Evolutionary conservation across 37 sponge, comb jelly and placozoan species (phyloP), one percentile per base, ranked within the genome.

Genomic region (Halichondria panicea): DNA sequence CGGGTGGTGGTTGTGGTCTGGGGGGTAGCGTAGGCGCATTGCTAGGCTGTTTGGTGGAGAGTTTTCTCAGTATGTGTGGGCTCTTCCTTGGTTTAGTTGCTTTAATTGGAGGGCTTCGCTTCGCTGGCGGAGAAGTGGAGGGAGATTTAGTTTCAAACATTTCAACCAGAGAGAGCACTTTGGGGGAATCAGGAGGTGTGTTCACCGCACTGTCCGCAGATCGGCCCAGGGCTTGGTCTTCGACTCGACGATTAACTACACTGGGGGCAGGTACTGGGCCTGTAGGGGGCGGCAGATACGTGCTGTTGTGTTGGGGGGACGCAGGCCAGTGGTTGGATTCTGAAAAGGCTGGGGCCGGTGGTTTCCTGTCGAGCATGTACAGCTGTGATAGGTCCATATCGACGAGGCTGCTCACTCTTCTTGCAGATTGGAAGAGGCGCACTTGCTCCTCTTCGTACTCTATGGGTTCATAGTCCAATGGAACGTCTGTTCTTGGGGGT

Each of bases 101-200:
- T 11, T 4, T 28, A 22, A 42, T 66, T 11, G 13, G 7, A 3
- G 43, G 9, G 22, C 1, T 4, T 27, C 43, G 43, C 3, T 21
- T 24, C 33, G 11, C 11, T 13, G 35, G 35, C 4, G 71, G 71
- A 15, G 71, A 70, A 22, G 53, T 25, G 37, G 1, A n/a, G 41
- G 59, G 73, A 15, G 73, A 72, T 56, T 72, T 72, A 3, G 73
- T 1, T 40, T 77, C 77, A 77, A 77, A 77, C 66, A 66, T 63
- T 13, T 77, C 40, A n/a, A 77, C 46, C 25, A 77, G 53, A 1
- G 66, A 53, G 1, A 53, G 19, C 35, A 77, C 77, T 2, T 48
- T 45, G 12, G 41, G 13, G 31, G n/a, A n/a, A n/a, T n/a, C n/a
- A n/a, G n/a, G n/a, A n/a, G n/a, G n/a, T n/a, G n/a, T n/a, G n/a